Evolutionary conservation across 2,888 invertebrate genomes (phyloP), one percentile per base, ranked within the genome.

Genomic region (Chymomyza procnemis): DNA sequence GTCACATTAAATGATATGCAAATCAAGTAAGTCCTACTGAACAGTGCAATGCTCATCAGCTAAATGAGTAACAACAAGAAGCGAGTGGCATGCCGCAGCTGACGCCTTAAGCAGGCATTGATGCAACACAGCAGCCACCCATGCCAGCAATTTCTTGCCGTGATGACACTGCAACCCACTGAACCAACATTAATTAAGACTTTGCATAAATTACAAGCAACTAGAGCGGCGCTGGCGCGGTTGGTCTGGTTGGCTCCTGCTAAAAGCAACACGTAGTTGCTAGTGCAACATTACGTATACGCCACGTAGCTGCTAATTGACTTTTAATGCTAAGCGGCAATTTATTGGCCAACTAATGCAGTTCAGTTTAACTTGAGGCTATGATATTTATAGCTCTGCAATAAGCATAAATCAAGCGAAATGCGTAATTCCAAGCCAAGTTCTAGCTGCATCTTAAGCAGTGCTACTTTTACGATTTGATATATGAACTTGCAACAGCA

Each of bases 291-390:
- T 57, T 66, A 63, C 79, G 80, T 75, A 80, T 75, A 72, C 76
- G 67, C 67, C 76, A 66, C 54, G 62, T 52, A 69, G 46, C 70
- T 50, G 66, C 77, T 81, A 81, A 81, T 81, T 81, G 81, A 79
- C 79, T 84, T 79, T 80, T 77, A 79, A 79, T 75, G 73, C 69
- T 74, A 83, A 84, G 71, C 77, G 69, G 62, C 73, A 66, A 76
- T 76, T 83, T 80, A 79, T 72, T 66, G 78, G 71, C 64, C 22
- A 65, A 30, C 4, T 21, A 19, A 54, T 55, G 9, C 26, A 19
- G 47, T 21, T 47, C 66, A 41, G 4, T 9, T 41, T 5, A 41
- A 50, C 48, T 50, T 14, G 18, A 18, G 48, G 48, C 48, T 18
- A 12, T 16, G 18, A 12, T 18, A 26, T 26, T 26, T 26, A n/a